Conservation (phyloP, 92 coral and sea anemone genomes). For the Zoanthus sociatus region DNA sequence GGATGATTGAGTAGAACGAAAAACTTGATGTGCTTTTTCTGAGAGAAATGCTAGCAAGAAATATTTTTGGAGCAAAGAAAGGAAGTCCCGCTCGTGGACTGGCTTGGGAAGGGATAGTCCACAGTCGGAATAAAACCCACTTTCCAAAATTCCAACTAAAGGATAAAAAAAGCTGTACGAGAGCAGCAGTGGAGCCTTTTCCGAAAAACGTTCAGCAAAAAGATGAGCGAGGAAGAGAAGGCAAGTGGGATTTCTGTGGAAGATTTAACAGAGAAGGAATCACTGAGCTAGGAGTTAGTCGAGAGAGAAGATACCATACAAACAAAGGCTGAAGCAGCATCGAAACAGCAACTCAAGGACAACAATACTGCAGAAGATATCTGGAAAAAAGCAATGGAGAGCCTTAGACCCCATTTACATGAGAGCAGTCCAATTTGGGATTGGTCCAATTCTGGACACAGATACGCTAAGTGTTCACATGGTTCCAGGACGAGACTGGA, state of each 20-base stretch:
- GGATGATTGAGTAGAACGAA: conserved; percentile 48
- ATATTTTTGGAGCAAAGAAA: conserved; percentile 49
- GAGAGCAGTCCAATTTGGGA: not conserved
- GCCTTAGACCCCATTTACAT: conserved; percentile 7
- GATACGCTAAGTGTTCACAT: not conserved
- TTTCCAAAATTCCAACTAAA: conserved; percentile 50
- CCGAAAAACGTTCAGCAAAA: conserved; percentile 31
- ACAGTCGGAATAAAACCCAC: conserved; percentile 19
- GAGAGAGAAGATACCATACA: conserved; percentile 1
- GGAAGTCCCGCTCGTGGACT: conserved; percentile 21
- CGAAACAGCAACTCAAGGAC: not conserved
- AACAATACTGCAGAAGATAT: no score
- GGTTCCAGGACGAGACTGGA: not conserved
- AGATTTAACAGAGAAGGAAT: conserved; percentile 32
- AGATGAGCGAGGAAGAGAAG: conserved; percentile 45
- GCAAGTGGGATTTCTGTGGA: conserved; percentile 33
- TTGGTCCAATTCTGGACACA: not conserved
- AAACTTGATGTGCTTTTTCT: conserved; percentile 44
- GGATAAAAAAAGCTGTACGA: conserved; percentile 54
- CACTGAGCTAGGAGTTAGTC: conserved; percentile 16
- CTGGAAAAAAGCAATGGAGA: conserved; percentile 47
- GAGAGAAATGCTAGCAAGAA: conserved; percentile 44
- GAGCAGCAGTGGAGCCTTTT: conserved; percentile 45
- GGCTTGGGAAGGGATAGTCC: conserved; percentile 40
- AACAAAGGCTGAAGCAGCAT: not conserved